Conservation (phyloP, 2,888 invertebrate species). For the Campoletis raptor region DNA sequence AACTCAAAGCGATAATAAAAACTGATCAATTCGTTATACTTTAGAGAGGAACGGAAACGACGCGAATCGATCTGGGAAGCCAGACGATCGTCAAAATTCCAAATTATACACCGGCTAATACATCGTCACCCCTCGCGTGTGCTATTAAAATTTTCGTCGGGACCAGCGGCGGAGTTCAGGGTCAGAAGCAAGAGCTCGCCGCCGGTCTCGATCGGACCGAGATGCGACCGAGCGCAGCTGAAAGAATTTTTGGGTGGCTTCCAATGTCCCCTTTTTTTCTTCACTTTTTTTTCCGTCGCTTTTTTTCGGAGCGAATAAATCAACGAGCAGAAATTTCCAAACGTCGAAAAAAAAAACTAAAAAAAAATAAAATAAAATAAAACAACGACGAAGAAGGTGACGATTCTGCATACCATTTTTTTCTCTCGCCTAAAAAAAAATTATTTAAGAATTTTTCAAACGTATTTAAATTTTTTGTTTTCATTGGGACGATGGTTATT, state of each 20-base stretch:
- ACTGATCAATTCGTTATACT: slow-evolving; percentile 28
- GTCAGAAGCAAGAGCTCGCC: slow-evolving; percentile 49
- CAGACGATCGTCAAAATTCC: slow-evolving; percentile 63
- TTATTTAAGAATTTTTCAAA: background rate
- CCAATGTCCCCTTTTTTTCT: slow-evolving; percentile 35
- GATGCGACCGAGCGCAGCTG: slow-evolving; percentile 60
- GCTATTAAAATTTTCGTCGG: slow-evolving; percentile 51
- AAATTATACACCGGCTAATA: slow-evolving; percentile 46
- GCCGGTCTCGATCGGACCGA: slow-evolving; percentile 41
- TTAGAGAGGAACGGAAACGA: slow-evolving; percentile 29
- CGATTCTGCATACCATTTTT: background rate
- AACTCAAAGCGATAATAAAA: slow-evolving; percentile 3
- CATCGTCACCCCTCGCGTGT: slow-evolving; percentile 55
- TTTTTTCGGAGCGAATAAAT: slow-evolving; percentile 51
- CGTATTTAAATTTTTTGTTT: background rate
- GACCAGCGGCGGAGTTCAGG: slow-evolving; percentile 64
- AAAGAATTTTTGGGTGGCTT: slow-evolving; percentile 61
- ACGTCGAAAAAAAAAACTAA: background rate
- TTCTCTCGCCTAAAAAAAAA: background rate
- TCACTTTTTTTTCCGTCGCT: slow-evolving; percentile 35
- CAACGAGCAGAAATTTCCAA: slow-evolving; percentile 21
- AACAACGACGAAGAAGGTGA: background rate
- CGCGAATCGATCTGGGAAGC: slow-evolving; percentile 62
- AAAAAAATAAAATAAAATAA: background rate
- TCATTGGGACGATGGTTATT: background rate